These are phyloP conservation scores for Vollenhovia emeryi DNA, from an alignment of 1,140 invertebrate genomes.

Conservation along the genomic window DNA sequence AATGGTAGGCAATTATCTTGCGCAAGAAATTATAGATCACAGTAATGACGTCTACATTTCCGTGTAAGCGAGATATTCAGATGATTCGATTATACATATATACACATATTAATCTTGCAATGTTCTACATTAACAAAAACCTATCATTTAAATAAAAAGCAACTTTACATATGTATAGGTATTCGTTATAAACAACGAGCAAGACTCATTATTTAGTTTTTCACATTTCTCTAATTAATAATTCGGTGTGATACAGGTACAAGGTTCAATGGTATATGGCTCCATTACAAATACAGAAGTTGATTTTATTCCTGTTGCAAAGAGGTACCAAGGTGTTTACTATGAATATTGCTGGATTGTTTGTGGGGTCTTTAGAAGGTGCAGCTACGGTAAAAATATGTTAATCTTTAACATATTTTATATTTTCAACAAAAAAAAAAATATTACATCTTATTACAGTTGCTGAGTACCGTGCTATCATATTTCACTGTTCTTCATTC, in stretches of 20 bases:
- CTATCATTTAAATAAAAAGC: background rate
- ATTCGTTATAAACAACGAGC: no score
- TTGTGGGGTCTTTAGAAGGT: constrained; percentile 9
- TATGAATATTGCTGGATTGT: constrained; percentile 1
- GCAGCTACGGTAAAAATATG: background rate
- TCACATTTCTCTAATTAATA: background rate
- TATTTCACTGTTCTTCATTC: constrained; percentile 15
- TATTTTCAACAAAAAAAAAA: background rate
- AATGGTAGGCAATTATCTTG: background rate
- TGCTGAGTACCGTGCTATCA: background rate
- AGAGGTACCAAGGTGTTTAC: background rate
- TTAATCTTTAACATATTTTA: no score
- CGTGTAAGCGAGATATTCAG: background rate
- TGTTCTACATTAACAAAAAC: background rate
- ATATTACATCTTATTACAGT: constrained; percentile 7
- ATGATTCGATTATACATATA: background rate
- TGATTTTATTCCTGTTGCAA: constrained; percentile 12
- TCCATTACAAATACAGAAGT: background rate
- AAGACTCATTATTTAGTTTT: background rate
- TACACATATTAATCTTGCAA: background rate
- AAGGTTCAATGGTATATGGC: constrained; percentile 11
- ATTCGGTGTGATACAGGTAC: background rate
- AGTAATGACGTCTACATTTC: background rate
- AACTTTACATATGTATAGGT: background rate
- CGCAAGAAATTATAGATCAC: constrained; percentile 21